Evolutionary conservation across 2,113 vertebrate genomes (phyloP), one percentile per base, ranked within the genome.

Genomic region (Pachyramphus minor): DNA sequence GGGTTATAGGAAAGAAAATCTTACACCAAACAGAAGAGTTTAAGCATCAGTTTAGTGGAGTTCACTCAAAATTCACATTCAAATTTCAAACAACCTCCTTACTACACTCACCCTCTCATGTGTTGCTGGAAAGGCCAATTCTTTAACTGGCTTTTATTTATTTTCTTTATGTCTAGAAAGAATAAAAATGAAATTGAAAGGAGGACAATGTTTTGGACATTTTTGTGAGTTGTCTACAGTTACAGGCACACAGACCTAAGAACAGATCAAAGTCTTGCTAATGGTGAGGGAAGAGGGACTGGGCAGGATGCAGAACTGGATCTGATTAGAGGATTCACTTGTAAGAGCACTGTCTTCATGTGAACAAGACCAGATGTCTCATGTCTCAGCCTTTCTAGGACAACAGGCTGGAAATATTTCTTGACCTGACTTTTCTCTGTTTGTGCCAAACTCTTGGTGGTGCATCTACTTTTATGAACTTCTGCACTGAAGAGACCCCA

Each of bases 241-340:
- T 35, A 28, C 20, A 28, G 11, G 45, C 41, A 41, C 22, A 60
- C 10, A 45, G 22, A 66, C 8, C 14, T 39, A 37, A 83, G 55
- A 79, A 10, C 8, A 27, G 31, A 53, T 22, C 19, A 77, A 53
- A 49, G 28, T n/a, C 37, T 80, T 49, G 35, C 11, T 78, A 83
- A 83, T 0, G 0, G 7, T 30, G 33, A 81, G 47, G 31, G 18
- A 74, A 33, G 31, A 60, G 30, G 27, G 2, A 42, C n/a, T 52
- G 33, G 6, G 49, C 35, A 71, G 37, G 30, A 55, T 83, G 1
- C 24, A 62, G 77, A 62, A 62, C 25, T 58, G 62, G 25, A 56
- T 83, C 45, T 79, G 66, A 92, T 64, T 60, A 56, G 42, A 37
- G 12, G 41, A 56, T 60, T 79, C 41, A 42, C 31, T 52, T 83